Percentiles rank a stretch among this genome's conserved stretches.
Evolutionary conservation across 2,113 vertebrate species (phyloP).

Genomic region (Camelus dromedarius): DNA sequence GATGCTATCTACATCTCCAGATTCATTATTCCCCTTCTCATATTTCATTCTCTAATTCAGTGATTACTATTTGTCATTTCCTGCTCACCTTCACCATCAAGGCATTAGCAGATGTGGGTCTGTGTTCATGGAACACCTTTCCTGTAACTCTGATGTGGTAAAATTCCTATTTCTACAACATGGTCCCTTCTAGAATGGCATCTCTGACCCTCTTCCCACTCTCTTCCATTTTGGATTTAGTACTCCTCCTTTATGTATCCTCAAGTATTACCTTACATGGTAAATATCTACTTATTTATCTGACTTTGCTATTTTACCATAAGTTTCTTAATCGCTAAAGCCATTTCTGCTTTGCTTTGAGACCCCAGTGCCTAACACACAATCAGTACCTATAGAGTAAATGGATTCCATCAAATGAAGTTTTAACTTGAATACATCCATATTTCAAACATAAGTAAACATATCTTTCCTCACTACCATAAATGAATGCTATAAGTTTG

Average conservation of each 20-base stretch:
- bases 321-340: not conserved
- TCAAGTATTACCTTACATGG: not conserved
- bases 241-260: not conserved
- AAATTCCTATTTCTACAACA: not conserved
- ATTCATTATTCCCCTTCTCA: not conserved
- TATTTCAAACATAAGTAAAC: conserved; percentile 18
- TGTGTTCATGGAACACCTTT: not conserved
- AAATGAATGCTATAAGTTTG: not conserved
- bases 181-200: not conserved
- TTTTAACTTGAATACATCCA: not conserved
- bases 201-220: not conserved
- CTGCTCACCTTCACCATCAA: not conserved
- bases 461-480: conserved; percentile 1
- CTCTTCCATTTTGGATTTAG: not conserved
- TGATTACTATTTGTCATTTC: not conserved
- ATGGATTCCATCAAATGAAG: not conserved
- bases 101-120: not conserved
- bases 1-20: not conserved
- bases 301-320: not conserved
- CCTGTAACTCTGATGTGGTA: not conserved
- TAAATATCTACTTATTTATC: not conserved
- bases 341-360: not conserved
- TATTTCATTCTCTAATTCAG: not conserved
- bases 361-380: not conserved
- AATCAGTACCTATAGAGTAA: not conserved